Conservation (phyloP, 2,888 invertebrate genomes). For the Hermodice carunculata region DNA sequence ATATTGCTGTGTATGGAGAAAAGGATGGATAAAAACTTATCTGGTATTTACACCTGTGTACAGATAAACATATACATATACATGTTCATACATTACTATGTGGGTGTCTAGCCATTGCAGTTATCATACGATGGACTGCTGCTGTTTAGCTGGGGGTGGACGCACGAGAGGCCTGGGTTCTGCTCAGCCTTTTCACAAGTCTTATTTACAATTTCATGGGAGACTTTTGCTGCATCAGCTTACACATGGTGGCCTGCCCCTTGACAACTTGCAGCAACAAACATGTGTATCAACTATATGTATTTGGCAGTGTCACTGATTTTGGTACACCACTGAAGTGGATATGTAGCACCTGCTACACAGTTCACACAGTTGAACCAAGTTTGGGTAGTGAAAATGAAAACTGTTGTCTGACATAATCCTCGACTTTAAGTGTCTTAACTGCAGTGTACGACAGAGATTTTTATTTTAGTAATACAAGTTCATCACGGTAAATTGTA, state of each 20-base stretch:
- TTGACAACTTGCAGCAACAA: constrained; percentile 54
- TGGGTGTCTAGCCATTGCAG: too few relatives aligned
- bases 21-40: too few relatives aligned
- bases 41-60: too few relatives aligned
- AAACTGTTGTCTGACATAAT: too few relatives aligned
- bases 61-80: too few relatives aligned
- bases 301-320: constrained; percentile 5
- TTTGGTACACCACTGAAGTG: background rate
- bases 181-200: constrained; percentile 35
- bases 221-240: constrained; percentile 88
- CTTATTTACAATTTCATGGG: constrained; percentile 74
- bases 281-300: background rate
- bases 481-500: too few relatives aligned
- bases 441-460: too few relatives aligned
- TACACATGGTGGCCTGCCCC: constrained; percentile 88
- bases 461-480: too few relatives aligned
- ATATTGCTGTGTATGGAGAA: too few relatives aligned
- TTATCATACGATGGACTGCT: background rate
- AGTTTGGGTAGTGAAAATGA: too few relatives aligned
- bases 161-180: background rate
- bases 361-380: background rate
- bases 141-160: background rate
- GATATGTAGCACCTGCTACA: background rate
- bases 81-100: too few relatives aligned
- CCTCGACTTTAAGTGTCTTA: too few relatives aligned